Conservation (phyloP, 2,888 invertebrate species). For the Cephus runcator region DNA sequence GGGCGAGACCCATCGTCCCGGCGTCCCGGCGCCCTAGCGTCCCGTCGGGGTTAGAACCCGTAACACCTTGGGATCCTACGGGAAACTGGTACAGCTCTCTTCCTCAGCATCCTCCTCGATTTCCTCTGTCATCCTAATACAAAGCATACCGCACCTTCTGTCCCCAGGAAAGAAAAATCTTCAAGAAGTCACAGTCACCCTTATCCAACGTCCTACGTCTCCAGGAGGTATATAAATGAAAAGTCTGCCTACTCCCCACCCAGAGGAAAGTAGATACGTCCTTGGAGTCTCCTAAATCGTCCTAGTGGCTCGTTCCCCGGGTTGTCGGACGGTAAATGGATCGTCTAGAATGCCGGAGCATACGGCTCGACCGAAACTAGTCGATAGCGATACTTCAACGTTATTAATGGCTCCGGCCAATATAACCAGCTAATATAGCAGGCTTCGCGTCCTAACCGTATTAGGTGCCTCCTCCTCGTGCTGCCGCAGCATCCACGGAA, state of each 20-base stretch:
- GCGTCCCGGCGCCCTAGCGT: conserved; percentile 21
- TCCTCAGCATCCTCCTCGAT: neutral
- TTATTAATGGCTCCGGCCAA: conserved; percentile 57
- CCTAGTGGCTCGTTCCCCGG: neutral
- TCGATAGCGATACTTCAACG: conserved; percentile 53
- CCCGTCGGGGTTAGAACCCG: conserved; percentile 55
- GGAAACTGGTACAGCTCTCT: conserved; percentile 23
- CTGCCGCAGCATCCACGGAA: neutral
- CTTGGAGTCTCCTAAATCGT: neutral
- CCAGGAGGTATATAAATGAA: neutral
- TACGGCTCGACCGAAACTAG: conserved; percentile 30
- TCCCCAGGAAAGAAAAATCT: neutral
- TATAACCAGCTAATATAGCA: conserved; percentile 41
- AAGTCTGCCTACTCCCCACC: neutral
- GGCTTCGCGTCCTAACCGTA: conserved; percentile 35
- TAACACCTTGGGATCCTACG: conserved; percentile 46
- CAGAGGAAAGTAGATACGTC: neutral
- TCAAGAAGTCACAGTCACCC: neutral
- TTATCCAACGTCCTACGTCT: neutral
- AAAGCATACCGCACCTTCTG: neutral
- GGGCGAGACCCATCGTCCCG: conserved; percentile 43
- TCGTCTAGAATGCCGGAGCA: conserved; percentile 20
- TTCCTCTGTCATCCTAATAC: neutral
- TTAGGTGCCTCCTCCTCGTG: conserved; percentile 24
- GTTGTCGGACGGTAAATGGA: conserved; percentile 17